Evolutionary conservation across 2,888 invertebrate species (phyloP), one percentile per base, ranked within the genome.

Genomic region (Ptychoptera albimana): DNA sequence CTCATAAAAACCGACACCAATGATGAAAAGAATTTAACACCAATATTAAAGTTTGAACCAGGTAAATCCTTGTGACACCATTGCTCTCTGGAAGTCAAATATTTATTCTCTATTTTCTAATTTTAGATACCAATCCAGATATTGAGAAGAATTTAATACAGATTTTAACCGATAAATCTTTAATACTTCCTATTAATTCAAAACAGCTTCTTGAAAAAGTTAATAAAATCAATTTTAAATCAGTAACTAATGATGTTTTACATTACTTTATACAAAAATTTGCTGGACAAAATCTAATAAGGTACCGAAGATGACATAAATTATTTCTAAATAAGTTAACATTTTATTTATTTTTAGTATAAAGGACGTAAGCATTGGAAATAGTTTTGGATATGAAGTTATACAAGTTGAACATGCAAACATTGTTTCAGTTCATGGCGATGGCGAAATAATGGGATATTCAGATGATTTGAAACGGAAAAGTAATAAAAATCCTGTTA

Each of bases 211-310:
- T 74, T 2, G 67, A 71, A 4, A 48, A 71, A 69, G 46, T 73
- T 71, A 46, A 70, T 64, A 48, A 70, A 69, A 55, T 68, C 63
- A 63, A 56, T 66, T 51, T 68, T 66, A 51, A 65, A 67, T 42
- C 67, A 48, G 69, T 77, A 7, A 68, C 73, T 4, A 73, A 77
- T 50, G 67, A 73, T 40, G 70, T 75, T 51, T 71, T 87, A 8
- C 77, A 79, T 52, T 82, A 81, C 60, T 69, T 86, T 40, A 61
- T 87, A 5, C 77, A 81, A 53, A 86, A 86, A 60, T 75, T 87
- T 59, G 76, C 83, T 2, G 74, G 77, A n/a, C 85, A 85, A 58
- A 49, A 47, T 7, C 48, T 49, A 10, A 47, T 52, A 14, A 46
- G 46, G 50, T 51, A 45, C 42, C 39, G n/a, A 11, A 11, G n/a